These are phyloP conservation scores for Schizopygopsis pylzovi DNA, from an alignment of 2,797 vertebrate genomes.

Conservation along the genomic window DNA sequence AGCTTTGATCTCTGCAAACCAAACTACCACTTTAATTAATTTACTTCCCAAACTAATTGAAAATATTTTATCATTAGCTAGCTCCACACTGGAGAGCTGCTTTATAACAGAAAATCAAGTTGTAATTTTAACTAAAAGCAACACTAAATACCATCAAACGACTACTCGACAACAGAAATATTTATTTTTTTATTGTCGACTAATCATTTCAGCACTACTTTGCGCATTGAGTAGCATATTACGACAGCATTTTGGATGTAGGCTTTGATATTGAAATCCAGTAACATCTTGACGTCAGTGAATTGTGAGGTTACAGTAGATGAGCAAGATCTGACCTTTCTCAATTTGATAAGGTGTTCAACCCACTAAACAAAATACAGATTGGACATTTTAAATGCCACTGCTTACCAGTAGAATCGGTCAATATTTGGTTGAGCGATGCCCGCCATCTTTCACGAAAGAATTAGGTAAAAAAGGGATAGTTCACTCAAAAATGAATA, in stretches of 20 bases:
- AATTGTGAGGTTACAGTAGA: background rate
- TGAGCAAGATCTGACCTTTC: slow-evolving; percentile 4
- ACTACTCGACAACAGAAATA: too few species aligned
- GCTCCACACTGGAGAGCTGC: too few species aligned
- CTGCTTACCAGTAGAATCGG: background rate
- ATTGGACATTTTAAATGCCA: background rate
- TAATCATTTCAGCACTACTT: too few species aligned
- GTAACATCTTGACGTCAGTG: background rate
- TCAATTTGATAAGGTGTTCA: background rate
- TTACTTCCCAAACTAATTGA: too few species aligned
- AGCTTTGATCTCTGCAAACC: too few species aligned
- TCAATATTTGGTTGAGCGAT: background rate
- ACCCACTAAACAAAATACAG: background rate
- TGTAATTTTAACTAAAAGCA: too few species aligned
- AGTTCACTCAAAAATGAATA: background rate
- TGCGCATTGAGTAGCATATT: background rate
- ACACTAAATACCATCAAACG: too few species aligned
- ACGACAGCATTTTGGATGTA: background rate
- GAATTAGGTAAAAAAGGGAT: background rate
- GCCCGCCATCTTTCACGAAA: too few species aligned
- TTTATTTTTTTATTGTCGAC: too few species aligned
- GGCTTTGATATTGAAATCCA: background rate
- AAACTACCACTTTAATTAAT: too few species aligned
- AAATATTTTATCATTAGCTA: too few species aligned
- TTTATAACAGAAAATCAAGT: too few species aligned